phyloP scores from a whole-genome alignment of 2,888 invertebrate genomes.

The Tuta absoluta region DNA sequence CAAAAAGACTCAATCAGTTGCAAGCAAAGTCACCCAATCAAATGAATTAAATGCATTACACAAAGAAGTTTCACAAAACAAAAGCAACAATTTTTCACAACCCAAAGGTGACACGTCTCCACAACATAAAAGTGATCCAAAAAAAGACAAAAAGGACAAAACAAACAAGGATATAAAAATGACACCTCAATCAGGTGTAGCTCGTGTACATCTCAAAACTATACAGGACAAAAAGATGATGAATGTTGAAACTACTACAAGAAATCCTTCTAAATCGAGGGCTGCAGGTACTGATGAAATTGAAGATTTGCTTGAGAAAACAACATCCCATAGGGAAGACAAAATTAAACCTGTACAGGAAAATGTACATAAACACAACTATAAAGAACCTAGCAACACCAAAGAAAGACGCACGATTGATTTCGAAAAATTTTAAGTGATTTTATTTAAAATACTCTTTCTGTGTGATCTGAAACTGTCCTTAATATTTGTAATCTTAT shows the following conservation, averaged over 20 bases:
- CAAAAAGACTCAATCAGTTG: slow-evolving; percentile 2
- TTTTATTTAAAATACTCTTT: not conserved
- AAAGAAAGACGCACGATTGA: not conserved
- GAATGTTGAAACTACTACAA: not conserved
- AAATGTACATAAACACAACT: slow-evolving; percentile 7
- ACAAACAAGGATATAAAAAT: not conserved
- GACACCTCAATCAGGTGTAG: not conserved
- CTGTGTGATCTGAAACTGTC: not conserved
- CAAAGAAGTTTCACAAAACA: not conserved
- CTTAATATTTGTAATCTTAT: too few species aligned
- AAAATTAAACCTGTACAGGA: not conserved
- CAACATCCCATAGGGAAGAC: not conserved
- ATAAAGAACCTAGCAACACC: not conserved
- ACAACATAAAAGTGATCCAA: not conserved
- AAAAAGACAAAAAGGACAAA: not conserved
- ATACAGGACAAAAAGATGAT: not conserved
- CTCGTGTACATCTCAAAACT: not conserved
- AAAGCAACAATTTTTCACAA: not conserved
- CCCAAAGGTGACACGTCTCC: too few species aligned
- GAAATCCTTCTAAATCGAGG: not conserved
- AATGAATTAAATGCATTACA: not conserved
- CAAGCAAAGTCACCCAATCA: not conserved
- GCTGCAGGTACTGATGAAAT: slow-evolving; percentile 8
- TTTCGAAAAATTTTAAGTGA: slow-evolving; percentile 5
- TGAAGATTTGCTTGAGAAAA: too few species aligned